Evolutionary conservation across 1,140 invertebrate genomes (phyloP).

Genomic region (Anastatus disparis): DNA sequence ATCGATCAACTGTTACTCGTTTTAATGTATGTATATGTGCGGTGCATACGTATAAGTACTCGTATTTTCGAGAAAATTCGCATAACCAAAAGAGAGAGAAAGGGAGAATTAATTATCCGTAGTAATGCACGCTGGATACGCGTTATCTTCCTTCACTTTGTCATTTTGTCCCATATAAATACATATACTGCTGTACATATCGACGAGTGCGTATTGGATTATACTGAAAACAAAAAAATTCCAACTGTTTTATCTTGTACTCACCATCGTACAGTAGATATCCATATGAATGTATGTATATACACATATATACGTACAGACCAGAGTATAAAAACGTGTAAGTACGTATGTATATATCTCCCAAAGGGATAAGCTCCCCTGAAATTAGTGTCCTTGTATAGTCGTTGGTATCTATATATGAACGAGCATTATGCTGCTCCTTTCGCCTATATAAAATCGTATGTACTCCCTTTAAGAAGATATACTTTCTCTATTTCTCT

Average conservation of each 20-base stretch:
- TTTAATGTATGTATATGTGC: neutral
- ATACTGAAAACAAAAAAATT: neutral
- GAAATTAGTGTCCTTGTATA: constrained; percentile 3
- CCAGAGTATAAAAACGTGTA: neutral
- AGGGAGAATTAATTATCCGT: constrained; percentile 27
- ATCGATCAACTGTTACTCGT: constrained; percentile 20
- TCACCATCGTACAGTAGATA: neutral
- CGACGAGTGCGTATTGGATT: neutral
- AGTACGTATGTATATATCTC: neutral
- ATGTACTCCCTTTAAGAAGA: neutral
- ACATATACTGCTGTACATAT: no score
- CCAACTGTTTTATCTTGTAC: neutral
- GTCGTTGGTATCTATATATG: no score
- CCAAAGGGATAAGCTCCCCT: neutral
- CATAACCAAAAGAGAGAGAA: no score
- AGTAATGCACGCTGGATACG: constrained; percentile 17
- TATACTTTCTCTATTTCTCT: no score
- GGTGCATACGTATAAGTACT: no score
- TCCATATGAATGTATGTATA: neutral
- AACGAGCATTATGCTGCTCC: neutral
- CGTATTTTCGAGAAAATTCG: no score
- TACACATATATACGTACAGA: no score
- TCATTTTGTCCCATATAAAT: neutral
- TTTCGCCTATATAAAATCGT: neutral
- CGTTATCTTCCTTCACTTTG: neutral